phyloP scores from a whole-genome alignment of 2,888 invertebrate species.

The Dryomyza anilis region DNA sequence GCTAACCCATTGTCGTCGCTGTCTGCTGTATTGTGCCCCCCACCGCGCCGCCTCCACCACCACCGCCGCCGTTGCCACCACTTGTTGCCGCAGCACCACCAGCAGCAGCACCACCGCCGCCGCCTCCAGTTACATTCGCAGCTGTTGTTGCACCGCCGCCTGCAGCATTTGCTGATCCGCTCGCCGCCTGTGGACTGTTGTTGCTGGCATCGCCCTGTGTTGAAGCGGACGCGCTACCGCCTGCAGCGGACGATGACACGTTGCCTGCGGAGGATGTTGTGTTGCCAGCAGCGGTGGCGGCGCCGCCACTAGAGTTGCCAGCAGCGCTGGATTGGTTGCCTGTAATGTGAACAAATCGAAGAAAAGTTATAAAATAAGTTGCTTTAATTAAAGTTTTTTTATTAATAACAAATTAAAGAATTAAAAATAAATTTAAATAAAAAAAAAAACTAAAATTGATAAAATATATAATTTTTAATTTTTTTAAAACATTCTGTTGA shows the following conservation, averaged over 20 bases:
- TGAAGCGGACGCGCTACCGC: conserved; percentile 30
- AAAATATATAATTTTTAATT: too few species aligned
- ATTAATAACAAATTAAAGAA: too few species aligned
- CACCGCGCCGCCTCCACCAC: conserved; percentile 35
- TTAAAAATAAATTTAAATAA: too few species aligned
- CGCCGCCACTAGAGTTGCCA: conserved; percentile 35
- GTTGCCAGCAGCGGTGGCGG: conserved; percentile 33
- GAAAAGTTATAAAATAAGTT: not conserved
- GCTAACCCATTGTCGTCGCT: conserved; percentile 59
- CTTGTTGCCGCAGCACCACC: conserved; percentile 14
- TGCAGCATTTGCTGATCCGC: conserved; percentile 31
- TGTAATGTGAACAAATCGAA: too few species aligned
- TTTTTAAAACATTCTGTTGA: too few species aligned
- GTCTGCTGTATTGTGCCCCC: conserved; percentile 45
- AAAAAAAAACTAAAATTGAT: too few species aligned
- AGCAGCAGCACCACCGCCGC: conserved; percentile 33
- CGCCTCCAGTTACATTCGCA: too few species aligned
- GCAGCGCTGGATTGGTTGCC: conserved; percentile 43
- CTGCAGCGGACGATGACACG: conserved; percentile 34
- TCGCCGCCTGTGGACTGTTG: conserved; percentile 32
- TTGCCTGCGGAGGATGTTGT: conserved; percentile 35
- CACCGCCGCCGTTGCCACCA: conserved; percentile 39
- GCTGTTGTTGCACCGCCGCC: not conserved
- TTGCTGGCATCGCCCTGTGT: conserved; percentile 29
- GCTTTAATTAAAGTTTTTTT: too few species aligned